Evolutionary conservation across 2,888 invertebrate species (phyloP), one percentile per base, ranked within the genome.

Genomic region (Bimastos eiseni): DNA sequence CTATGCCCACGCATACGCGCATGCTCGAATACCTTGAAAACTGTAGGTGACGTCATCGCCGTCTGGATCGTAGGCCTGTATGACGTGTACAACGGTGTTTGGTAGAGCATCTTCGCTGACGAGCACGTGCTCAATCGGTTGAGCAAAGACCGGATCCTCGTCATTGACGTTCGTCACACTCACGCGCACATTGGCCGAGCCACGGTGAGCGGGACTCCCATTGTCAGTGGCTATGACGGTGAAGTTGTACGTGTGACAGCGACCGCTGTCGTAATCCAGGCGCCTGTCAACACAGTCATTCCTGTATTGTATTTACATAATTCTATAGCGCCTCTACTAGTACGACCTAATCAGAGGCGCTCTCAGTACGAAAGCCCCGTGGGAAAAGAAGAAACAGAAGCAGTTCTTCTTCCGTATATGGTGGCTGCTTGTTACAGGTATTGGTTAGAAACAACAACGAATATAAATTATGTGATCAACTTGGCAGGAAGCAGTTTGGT

Each of bases 131-230:
- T 92, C 92, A 15, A 92, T 83, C 24, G 91, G 70, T 91, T 93
- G 92, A 49, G 92, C 92, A 90, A 95, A 94, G 88, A 93, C 93
- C 13, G 99, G 99, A 94, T 98, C 98, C 95, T 99, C 98, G 94
- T 99, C 98, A 95, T 99, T 99, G 95, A 98, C 98, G 94, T 99
- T 99, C 94, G 98, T 98, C n/a, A 98, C 98, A 94, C 98, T 98
- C 91, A 99, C 97, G 91, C 98, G 96, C 33, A 99, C 98, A 0
- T 98, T 98, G 0, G 98, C 98, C 0, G 97, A 97, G 89, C 98
- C 98, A 0, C 97, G 98, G 95, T 97, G 97, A 0, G 98, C 96
- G 0, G 98, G 98, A 94, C 98, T 97, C 11, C 99, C 99, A 95
- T 98, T 98, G 94, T 99, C 99, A 95, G 97, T 98, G 19, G 98